Evolutionary conservation across 2,888 invertebrate species (phyloP).

Genomic region (Hypomecis atomaria): DNA sequence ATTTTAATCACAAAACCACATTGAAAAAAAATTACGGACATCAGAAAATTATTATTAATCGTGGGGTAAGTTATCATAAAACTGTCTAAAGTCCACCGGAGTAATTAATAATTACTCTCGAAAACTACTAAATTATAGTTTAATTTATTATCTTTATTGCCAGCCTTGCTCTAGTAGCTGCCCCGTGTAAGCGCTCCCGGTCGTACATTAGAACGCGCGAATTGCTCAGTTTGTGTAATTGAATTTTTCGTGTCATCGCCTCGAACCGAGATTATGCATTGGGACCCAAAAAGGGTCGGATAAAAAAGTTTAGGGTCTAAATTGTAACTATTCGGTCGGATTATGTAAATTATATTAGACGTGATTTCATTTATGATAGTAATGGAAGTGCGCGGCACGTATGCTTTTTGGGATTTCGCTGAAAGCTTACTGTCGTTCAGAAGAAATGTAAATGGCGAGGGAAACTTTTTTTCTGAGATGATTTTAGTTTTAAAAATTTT

Average conservation of each 20-base stretch:
- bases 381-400: constrained; percentile 13
- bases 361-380: constrained; percentile 28
- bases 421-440: neutral
- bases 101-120: too few species aligned
- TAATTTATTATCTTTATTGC: neutral
- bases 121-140: too few species aligned
- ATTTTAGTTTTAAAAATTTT: too few species aligned
- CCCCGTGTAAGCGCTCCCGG: constrained; percentile 60
- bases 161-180: constrained; percentile 26
- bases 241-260: constrained; percentile 82
- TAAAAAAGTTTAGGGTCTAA: constrained; percentile 29
- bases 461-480: neutral
- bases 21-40: too few species aligned
- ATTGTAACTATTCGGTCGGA: constrained; percentile 30
- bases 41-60: too few species aligned
- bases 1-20: too few species aligned
- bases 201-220: constrained; percentile 80
- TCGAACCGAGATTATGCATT: constrained; percentile 62
- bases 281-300: constrained; percentile 28
- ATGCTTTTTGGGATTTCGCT: constrained; percentile 8
- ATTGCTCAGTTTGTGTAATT: constrained; percentile 74
- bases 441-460: neutral
- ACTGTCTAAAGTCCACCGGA: too few species aligned
- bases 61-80: too few species aligned
- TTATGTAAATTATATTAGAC: constrained; percentile 31